Conservation (phyloP, 2,888 invertebrate genomes). For the Pseudeuparius sepicola region DNA sequence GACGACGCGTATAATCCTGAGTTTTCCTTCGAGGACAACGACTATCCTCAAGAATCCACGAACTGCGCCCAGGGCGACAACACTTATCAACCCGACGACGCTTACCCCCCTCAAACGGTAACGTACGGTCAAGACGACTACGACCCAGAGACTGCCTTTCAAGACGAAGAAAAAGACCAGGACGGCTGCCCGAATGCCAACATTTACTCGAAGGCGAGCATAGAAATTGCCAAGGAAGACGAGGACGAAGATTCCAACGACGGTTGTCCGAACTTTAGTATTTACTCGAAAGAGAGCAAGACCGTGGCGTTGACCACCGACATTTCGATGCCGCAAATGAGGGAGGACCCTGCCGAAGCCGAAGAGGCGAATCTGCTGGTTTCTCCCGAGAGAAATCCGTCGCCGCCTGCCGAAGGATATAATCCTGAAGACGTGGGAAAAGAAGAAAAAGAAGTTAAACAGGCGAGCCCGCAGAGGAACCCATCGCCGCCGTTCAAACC, state of each 20-base stretch:
- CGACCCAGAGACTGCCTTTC: too few relatives aligned
- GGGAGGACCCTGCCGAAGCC: constrained; percentile 14
- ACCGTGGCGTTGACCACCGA: constrained; percentile 54
- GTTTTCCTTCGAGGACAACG: constrained; percentile 18
- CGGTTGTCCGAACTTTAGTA: constrained; percentile 76
- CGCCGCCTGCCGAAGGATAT: constrained; percentile 4
- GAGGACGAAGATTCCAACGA: constrained; percentile 50
- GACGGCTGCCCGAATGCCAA: constrained; percentile 72
- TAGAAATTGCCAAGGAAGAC: constrained; percentile 27
- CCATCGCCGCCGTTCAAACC: too few relatives aligned
- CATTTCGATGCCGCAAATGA: constrained; percentile 22
- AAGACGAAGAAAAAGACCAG: constrained; percentile 25
- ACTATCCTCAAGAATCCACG: too few relatives aligned
- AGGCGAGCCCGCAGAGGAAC: too few relatives aligned
- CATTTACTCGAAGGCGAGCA: constrained; percentile 70
- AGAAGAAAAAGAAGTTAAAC: too few relatives aligned
- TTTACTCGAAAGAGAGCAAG: constrained; percentile 74
- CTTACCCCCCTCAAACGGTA: too few relatives aligned
- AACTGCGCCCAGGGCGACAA: too few relatives aligned
- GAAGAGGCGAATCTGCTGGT: constrained; percentile 7
- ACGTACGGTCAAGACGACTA: constrained; percentile 14
- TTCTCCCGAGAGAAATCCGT: not conserved
- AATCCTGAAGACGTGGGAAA: constrained; percentile 15
- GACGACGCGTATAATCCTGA: too few relatives aligned
- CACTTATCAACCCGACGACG: too few relatives aligned